Base-by-base conservation (phyloP, 2,113 vertebrate genomes). In the Pelodiscus sinensis region DNA sequence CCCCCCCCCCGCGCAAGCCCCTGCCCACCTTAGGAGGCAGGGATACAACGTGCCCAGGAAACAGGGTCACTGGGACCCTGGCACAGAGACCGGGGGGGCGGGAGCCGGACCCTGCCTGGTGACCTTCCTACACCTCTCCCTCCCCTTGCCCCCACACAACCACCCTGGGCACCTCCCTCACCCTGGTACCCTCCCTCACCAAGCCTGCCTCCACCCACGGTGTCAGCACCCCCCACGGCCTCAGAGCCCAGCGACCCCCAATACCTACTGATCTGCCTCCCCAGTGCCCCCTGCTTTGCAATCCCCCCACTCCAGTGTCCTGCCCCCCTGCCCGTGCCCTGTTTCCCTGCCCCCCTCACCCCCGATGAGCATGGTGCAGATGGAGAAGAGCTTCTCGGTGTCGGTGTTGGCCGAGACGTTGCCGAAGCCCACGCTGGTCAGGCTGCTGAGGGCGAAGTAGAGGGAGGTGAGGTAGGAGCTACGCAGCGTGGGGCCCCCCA, bases 371-470 rank as follows among this genome's bases (percentile, higher is more conserved):
- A 98, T 98, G 94, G 97, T 97, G 84, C 97, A 98, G 86, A 98
- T 97, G 92, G 97, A 98, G 95, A 98, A 98, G 77, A 98, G 97
- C 92, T 98, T 98, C 92, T 98, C 97, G 0, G 97, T 97, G 95
- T 98, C 97, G 0, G 97, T 98, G 93, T 98, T 98, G 85, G 97
- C 97, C 0, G 97, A 98, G 87, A 98, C 97, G 2, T 98, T 98
- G 92, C 97, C 97, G 4, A 98, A 98, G 60, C 97, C 97, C 83
- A 98, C 97, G 5, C 97, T 98, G 86, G 97, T 98, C 82, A 98
- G 93, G 87, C 97, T 98, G 96, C 97, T 98, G 94, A 98, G 97
- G 1, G 97, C 97, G 51, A 98, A 98, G 94, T 98, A 98, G 71
- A 98, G 93, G 54, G 97, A 98, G 78, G 97, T 98, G 82, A 98